Base-by-base conservation (phyloP, 2,888 invertebrate species). In the Frankliniella fusca region DNA sequence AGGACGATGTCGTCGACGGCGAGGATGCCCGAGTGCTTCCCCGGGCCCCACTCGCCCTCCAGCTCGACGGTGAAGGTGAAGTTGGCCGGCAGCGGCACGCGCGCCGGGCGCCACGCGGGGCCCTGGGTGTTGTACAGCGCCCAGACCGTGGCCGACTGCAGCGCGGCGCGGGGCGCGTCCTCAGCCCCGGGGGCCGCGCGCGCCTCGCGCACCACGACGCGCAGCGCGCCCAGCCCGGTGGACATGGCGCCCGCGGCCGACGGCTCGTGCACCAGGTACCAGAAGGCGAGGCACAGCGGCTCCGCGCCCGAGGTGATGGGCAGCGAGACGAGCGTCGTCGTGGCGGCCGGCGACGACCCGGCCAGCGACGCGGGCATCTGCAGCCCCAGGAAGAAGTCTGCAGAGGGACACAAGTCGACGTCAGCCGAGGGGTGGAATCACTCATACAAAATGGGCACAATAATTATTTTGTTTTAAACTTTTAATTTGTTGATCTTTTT, bases 11-110 rank as follows among this genome's bases (percentile, higher is more conserved):
- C 90, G 84, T 90, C 90, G 80, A 90, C 87, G 1, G 89, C 90
- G 83, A 90, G 89, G 83, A 88, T 88, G 38, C 90, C 90, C 83
- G 88, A 89, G 2, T 89, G 89, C 84, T 89, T 85, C 83, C 89
- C 90, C 27, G 90, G 90, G 23, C 90, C 90, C 89, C 90, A 90
- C 80, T 89, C 89, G 3, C 90, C 90, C 85, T 90, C 90, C 82
- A 90, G 88, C n/a, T 90, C 86, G 7, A 90, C 87, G 86, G 88
- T 86, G 38, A 87, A 87, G 82, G 88, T 86, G 61, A 86, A 87
- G 9, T 85, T 86, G 83, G 88, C 87, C 81, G 87, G 86, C 38
- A 90, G 87, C 81, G 85, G 87, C 1, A 88, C 86, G 83, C 89
- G 90, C 0, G 87, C 90, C 83, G 88, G 89, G 83, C 87, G 87